Evolutionary conservation across 1,140 invertebrate species (phyloP), one percentile per base, ranked within the genome.

Genomic region (Brachionus sp.): DNA sequence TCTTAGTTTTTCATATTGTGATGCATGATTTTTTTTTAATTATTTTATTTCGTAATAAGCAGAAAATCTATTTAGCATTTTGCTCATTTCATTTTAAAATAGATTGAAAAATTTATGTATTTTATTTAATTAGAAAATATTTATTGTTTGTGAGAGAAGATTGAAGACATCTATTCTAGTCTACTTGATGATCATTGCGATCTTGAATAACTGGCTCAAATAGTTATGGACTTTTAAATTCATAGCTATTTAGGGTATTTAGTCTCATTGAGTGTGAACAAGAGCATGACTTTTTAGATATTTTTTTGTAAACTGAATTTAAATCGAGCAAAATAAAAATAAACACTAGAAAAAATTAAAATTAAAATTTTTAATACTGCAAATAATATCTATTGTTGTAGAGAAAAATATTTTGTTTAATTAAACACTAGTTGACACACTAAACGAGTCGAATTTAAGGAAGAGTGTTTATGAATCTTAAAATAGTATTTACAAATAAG

Each of bases 401-500:
- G 23, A n/a, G 5, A 25, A 39, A 70, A 70, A 70, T 70, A 70
- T 70, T 70, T 70, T 70, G 66, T 70, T 70, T 70, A 70, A 70
- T 70, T 70, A 37, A 70, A 70, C 6, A 70, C 6, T 57, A 33
- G 66, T 39, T 37, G 64, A 66, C 25, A 37, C 25, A 66, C 25
- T 33, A 66, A 37, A 33, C 64, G 64, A 37, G 33, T 33, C 10
- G 57, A 70, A 57, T n/a, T 57, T 57, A 57, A 57, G 50, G 66
- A 70, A 19, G 19, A 39, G 37, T 70, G 66, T 70, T 70, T 70
- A 70, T 70, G 66, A 39, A 70, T 70, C 37, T 70, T 19, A 70
- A 70, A 70, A 37, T 70, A 39, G 10, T 70, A 70, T 70, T 70
- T 70, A 70, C 66, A 70, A 70, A 70, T 70, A 70, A 70, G 66